These are phyloP conservation scores for Echinops telfairi DNA, from an alignment of 2,113 vertebrate genomes.

Conservation along the genomic window DNA sequence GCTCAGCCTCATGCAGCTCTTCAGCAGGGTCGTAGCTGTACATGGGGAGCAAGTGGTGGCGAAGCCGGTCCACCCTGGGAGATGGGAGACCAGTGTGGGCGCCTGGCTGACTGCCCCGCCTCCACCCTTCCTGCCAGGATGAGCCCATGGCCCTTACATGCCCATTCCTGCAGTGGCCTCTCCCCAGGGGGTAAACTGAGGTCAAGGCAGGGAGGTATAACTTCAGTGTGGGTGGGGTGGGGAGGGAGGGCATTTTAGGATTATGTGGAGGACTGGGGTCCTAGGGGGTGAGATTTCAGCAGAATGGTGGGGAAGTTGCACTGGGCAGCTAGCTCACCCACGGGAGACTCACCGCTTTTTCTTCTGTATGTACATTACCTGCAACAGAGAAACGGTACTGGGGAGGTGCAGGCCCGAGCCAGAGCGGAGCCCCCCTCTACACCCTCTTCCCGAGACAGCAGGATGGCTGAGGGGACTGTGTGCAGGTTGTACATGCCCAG, in stretches of 20 bases:
- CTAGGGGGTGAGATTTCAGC: background rate
- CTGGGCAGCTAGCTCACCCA: no score
- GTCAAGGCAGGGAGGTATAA: background rate
- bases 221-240: background rate
- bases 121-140: background rate
- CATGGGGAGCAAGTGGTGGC: slow-evolving; percentile 96
- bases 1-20: slow-evolving; percentile 94
- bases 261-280: background rate
- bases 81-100: background rate
- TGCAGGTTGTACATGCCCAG: background rate
- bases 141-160: background rate
- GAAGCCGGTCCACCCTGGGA: slow-evolving; percentile 92
- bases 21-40: slow-evolving; percentile 97
- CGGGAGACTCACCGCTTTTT: slow-evolving; percentile 90
- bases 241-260: background rate
- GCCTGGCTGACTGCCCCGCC: no score
- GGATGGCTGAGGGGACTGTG: background rate
- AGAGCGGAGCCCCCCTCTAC: background rate
- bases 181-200: background rate
- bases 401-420: background rate
- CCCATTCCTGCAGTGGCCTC: background rate
- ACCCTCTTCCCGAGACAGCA: background rate
- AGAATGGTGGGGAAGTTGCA: no score
- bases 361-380: slow-evolving; percentile 95
- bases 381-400: slow-evolving; percentile 75